Evolutionary conservation across 2,888 invertebrate genomes (phyloP), one percentile per base, ranked within the genome.

Genomic region (Hypsopygia costalis): DNA sequence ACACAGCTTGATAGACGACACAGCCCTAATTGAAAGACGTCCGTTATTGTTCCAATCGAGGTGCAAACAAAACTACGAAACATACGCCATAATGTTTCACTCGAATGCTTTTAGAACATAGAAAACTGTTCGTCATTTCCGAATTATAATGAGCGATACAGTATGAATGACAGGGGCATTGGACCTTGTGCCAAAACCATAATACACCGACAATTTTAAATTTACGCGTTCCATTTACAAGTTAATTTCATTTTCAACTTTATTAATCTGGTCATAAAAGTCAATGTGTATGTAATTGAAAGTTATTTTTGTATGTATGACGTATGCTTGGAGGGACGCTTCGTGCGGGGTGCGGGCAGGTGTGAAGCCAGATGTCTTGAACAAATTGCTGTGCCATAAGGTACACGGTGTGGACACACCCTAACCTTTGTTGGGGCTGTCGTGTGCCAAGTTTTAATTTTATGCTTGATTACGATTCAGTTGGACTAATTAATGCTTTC

Each of bases 401-500:
- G 87, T 77, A 69, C 82, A 68, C 64, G 54, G 76, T 75, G 76
- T 78, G 78, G 81, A 81, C 81, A 76, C 83, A 74, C 85, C 86
- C 87, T 86, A 76, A 79, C 67, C 65, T 71, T 69, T 70, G 76
- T 71, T 58, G 63, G 67, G 58, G 54, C 69, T 77, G 86, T 81
- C 87, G 87, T 86, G 87, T 87, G 88, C 87, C 87, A 83, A 81
- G 76, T 77, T 85, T 88, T 87, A 87, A 88, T 88, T 88, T 88
- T 87, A 88, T 85, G 88, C 85, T 86, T 87, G 83, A 88, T 88
- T 88, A 87, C 78, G 68, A 72, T 66, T 69, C 74, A 66, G 70
- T 60, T 53, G 68, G 69, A 73, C 81, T 83, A 85, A 86, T 86
- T 85, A 85, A 87, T 83, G 70, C 75, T 69, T 72, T 65, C 63